phyloP scores from a whole-genome alignment of 2,113 vertebrate genomes.

The Gavialis gangeticus region DNA sequence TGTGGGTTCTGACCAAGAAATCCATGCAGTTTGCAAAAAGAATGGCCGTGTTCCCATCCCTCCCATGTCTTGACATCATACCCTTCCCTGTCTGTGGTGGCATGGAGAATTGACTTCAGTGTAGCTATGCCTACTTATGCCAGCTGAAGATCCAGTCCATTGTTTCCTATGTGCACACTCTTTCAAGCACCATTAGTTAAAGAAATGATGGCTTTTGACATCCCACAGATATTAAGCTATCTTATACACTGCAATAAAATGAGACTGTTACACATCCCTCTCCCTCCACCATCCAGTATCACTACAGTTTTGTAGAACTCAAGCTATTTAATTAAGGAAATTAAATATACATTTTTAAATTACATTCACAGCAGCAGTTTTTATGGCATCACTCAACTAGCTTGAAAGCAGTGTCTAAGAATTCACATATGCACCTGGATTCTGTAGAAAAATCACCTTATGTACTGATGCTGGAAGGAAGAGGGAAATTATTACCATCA shows the following conservation, averaged over 20 bases:
- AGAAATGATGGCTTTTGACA: neutral
- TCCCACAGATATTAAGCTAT: neutral
- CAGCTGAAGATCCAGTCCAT: neutral
- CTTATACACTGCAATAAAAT: neutral
- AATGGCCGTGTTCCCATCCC: neutral
- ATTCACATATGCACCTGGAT: neutral
- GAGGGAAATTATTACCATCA: neutral
- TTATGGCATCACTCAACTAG: neutral
- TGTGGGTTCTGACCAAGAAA: accelerated
- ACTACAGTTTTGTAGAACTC: neutral
- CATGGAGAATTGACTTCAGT: neutral
- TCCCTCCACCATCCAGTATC: neutral
- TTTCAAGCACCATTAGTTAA: neutral
- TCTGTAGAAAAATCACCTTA: neutral
- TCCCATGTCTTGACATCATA: neutral
- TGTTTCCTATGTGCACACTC: neutral
- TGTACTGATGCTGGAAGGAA: neutral
- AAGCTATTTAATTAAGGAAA: neutral
- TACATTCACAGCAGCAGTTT: neutral
- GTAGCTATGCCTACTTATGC: neutral
- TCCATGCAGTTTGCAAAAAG: neutral
- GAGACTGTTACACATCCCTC: neutral
- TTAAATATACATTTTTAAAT: neutral
- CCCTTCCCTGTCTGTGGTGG: no score
- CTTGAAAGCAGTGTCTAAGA: neutral